phyloP scores from a whole-genome alignment of 2,113 vertebrate genomes.

The Microcebus griseorufus region DNA sequence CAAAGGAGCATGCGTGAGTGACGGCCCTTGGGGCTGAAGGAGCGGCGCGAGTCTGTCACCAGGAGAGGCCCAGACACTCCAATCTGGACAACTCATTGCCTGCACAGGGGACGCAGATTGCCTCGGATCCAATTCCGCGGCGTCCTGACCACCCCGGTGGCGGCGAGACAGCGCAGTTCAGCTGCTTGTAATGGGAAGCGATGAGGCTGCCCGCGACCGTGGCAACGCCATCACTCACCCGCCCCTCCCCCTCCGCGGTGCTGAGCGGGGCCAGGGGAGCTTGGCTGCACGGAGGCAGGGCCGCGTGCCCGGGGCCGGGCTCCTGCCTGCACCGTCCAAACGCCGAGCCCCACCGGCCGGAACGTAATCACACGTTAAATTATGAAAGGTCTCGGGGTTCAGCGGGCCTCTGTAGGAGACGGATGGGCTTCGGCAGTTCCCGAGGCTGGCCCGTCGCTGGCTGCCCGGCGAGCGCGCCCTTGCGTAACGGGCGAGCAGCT shows the following conservation, averaged over 20 bases:
- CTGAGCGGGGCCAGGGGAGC: background rate
- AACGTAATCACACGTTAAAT: slow-evolving; percentile 23
- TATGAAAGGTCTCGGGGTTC: slow-evolving; percentile 33
- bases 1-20: background rate
- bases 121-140: background rate
- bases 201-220: accelerated
- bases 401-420: background rate
- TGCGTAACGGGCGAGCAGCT: accelerated
- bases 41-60: accelerated
- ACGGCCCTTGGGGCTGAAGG: background rate
- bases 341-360: background rate
- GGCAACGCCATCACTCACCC: accelerated
- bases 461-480: accelerated
- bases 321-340: slow-evolving; percentile 49
- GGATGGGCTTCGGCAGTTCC: background rate
- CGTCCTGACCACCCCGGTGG: accelerated
- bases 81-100: background rate
- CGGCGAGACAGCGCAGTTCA: background rate
- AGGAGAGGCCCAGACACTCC: background rate
- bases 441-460: background rate
- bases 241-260: accelerated
- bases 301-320: accelerated
- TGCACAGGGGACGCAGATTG: background rate
- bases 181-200: background rate
- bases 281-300: accelerated